Evolutionary conservation across 2,113 vertebrate species (phyloP), one percentile per base, ranked within the genome.

Genomic region (Halichoeres trimaculatus): DNA sequence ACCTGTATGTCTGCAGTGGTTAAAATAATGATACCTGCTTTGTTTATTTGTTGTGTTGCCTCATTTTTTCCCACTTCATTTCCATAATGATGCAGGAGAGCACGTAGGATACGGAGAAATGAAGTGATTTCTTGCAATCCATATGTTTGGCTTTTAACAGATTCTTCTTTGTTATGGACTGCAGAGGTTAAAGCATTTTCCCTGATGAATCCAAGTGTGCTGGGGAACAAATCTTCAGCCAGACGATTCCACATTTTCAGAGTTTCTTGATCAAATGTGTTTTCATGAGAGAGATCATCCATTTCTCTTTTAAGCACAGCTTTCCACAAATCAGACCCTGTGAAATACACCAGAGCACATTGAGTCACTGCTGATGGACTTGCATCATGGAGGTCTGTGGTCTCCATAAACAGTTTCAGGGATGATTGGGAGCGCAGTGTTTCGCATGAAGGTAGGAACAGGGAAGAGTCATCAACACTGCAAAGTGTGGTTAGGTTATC

Each of bases 51-150:
- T 50, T 50, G 66, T 45, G 36, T 34, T 20, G 54, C 43, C 17
- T 81, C 38, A 67, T 38, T 13, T 52, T 80, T 51, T 45, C 60
- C 53, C 8, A 54, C 19, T 40, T 68, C 78, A 20, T 74, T 88
- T 43, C 75, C 64, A 52, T 84, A 91, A 40, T 89, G 82, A 5
- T 93, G 91, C 17, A 96, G 75, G 4, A 96, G 88, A 16, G 92
- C 92, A 8, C 20, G 83, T 1, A 97, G 89, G 56, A 97, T 94
- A 22, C 93, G 90, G 56, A 78, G 41, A 78, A 95, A 94, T 45
- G 94, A 93, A 70, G 79, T 89, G 16, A 95, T 76, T 91, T 97
- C 95, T 62, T 88, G 88, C 35, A 95, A 50, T 24, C 95, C 94
- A 9, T 78, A 20, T 2, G 73, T 75, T 8, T 85, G 69, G 41